These are phyloP conservation scores for Drosophila lacertosa DNA, from an alignment of 1,140 invertebrate species.

Conservation along the genomic window DNA sequence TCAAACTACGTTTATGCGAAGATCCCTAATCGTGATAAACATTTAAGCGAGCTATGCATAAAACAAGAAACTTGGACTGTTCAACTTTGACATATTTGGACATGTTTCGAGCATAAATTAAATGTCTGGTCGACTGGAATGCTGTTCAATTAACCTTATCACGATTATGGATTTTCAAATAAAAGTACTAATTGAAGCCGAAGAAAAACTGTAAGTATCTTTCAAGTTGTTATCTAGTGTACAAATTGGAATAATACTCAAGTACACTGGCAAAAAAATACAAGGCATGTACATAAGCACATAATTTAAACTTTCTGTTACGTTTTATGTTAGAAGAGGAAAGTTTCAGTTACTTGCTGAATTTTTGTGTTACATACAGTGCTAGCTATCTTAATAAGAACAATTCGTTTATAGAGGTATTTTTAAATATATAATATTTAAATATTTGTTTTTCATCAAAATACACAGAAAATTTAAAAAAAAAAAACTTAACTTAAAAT, in stretches of 20 bases:
- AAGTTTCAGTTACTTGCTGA: no score
- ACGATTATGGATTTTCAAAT: conserved; percentile 28
- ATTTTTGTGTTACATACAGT: no score
- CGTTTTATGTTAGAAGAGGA: no score
- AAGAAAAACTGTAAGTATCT: conserved; percentile 11
- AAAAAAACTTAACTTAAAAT: no score
- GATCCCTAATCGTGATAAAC: conserved; percentile 28
- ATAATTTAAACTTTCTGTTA: no score
- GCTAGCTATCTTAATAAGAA: no score
- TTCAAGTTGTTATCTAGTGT: background rate
- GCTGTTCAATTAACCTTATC: conserved; percentile 7
- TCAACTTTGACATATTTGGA: background rate
- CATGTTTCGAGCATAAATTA: background rate
- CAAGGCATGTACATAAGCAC: no score
- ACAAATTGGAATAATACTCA: background rate
- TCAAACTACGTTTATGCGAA: conserved; percentile 25
- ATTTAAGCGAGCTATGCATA: conserved; percentile 1
- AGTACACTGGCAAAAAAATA: background rate
- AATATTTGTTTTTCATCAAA: no score
- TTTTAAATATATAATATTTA: no score
- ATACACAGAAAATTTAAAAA: no score
- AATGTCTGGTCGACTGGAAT: background rate
- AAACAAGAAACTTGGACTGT: background rate
- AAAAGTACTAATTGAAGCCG: background rate
- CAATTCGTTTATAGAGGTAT: no score